Evolutionary conservation across 2,888 invertebrate genomes (phyloP).

Genomic region (Encarsia formosa): DNA sequence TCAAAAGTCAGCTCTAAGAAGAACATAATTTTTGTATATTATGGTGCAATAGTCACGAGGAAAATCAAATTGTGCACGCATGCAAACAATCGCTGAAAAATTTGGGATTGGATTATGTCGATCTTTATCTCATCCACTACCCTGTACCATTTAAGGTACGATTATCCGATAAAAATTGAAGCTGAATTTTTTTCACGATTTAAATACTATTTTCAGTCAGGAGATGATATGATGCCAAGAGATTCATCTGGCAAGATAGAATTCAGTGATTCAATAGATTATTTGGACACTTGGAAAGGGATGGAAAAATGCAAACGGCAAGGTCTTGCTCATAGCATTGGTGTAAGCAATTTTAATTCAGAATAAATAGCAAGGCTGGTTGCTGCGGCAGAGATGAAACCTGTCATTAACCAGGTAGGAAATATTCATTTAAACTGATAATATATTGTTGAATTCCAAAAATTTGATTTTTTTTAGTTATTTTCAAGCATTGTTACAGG

Average conservation of each 20-base stretch:
- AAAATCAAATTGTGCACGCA: constrained; percentile 56
- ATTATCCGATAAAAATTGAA: neutral
- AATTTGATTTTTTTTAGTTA: too few relatives aligned
- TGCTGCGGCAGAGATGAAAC: constrained; percentile 56
- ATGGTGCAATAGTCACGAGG: constrained; percentile 63
- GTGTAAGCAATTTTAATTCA: constrained; percentile 77
- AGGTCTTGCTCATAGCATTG: constrained; percentile 69
- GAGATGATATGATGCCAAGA: constrained; percentile 11
- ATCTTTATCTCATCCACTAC: constrained; percentile 61
- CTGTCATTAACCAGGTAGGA: constrained; percentile 62
- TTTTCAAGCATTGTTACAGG: too few relatives aligned
- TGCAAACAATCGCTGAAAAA: constrained; percentile 51
- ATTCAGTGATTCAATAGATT: constrained; percentile 64
- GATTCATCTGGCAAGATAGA: constrained; percentile 59
- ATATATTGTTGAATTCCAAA: too few relatives aligned
- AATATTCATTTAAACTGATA: too few relatives aligned
- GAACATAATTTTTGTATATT: too few relatives aligned
- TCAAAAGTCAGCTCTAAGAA: too few relatives aligned
- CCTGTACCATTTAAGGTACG: constrained; percentile 55
- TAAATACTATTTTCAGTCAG: constrained; percentile 8
- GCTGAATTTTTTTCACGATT: neutral
- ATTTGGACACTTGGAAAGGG: constrained; percentile 70
- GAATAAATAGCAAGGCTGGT: constrained; percentile 66
- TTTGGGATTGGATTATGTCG: constrained; percentile 57
- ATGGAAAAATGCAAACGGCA: constrained; percentile 67